phyloP scores from a whole-genome alignment of 92 coral and sea anemone genomes.

The Porites lobata region DNA sequence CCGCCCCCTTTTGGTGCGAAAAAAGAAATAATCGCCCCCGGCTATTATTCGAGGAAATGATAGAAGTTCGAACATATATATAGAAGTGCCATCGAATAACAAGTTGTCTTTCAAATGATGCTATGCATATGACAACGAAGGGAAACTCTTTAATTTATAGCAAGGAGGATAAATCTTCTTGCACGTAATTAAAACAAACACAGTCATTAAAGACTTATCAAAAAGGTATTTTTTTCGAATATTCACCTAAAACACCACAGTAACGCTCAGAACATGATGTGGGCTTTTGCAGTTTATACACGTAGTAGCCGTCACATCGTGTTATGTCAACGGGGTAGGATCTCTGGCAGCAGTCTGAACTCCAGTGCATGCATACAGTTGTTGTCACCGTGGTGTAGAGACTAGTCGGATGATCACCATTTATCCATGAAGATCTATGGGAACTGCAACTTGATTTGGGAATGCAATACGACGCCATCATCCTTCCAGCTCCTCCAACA shows the following conservation, averaged over 20 bases:
- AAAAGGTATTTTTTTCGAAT: too few relatives aligned
- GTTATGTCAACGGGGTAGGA: neutral
- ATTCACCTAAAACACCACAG: neutral
- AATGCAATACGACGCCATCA: slow-evolving; percentile 33
- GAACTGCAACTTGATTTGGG: slow-evolving; percentile 7
- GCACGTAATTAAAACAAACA: too few relatives aligned
- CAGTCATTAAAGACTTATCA: too few relatives aligned
- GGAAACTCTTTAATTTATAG: too few relatives aligned
- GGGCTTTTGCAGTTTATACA: neutral
- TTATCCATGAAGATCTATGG: slow-evolving; percentile 13
- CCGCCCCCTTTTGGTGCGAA: too few relatives aligned
- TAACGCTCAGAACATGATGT: neutral
- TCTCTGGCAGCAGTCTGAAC: neutral
- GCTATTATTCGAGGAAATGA: too few relatives aligned
- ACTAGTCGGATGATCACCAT: neutral
- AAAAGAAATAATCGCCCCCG: too few relatives aligned
- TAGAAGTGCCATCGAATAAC: too few relatives aligned
- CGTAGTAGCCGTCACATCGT: slow-evolving; percentile 14
- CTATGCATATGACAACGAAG: too few relatives aligned
- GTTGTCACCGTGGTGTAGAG: neutral
- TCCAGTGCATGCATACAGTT: slow-evolving; percentile 10
- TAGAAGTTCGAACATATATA: too few relatives aligned
- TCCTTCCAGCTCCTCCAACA: slow-evolving; percentile 21
- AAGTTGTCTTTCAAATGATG: too few relatives aligned
- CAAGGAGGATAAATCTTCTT: too few relatives aligned